A percentile compares a stretch with the other conserved stretches of the same genome.
These are phyloP conservation scores for Thymelicus sylvestris DNA, from an alignment of 2,888 invertebrate genomes.

Conservation along the genomic window DNA sequence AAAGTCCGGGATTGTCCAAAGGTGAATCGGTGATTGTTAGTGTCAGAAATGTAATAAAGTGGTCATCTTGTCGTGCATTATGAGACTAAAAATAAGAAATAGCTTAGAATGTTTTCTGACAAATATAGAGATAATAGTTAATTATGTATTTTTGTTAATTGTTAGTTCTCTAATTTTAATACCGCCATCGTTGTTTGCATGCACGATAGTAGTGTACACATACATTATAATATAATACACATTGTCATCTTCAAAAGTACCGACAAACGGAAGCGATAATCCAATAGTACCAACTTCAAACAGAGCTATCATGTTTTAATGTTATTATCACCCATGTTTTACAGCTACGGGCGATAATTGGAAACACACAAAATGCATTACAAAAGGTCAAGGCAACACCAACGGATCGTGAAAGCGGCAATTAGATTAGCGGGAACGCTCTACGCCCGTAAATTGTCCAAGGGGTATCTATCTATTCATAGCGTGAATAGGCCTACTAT, in stretches of 20 bases:
- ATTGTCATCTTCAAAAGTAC: conserved; percentile 5
- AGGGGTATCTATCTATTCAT: conserved; percentile 57
- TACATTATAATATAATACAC: not conserved
- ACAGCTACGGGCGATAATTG: conserved; percentile 51
- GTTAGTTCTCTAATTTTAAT: too few species aligned
- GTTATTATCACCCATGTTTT: conserved; percentile 43
- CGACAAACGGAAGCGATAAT: conserved; percentile 30
- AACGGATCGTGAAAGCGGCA: conserved; percentile 75
- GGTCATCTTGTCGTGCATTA: too few species aligned
- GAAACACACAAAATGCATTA: conserved; percentile 72
- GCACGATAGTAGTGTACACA: not conserved
- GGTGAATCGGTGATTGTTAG: too few species aligned
- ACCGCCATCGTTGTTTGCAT: too few species aligned
- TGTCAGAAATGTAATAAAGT: too few species aligned
- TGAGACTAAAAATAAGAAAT: too few species aligned
- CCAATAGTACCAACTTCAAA: conserved; percentile 20
- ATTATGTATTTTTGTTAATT: too few species aligned
- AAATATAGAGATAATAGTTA: too few species aligned
- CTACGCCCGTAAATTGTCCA: conserved; percentile 72
- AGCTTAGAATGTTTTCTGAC: too few species aligned
- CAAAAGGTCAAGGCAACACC: conserved; percentile 75
- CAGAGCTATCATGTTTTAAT: conserved; percentile 37
- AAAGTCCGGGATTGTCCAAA: too few species aligned
- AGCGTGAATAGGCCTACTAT: conserved; percentile 34
- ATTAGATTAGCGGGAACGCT: conserved; percentile 77